A percentile compares a stretch with the other conserved stretches of the same genome.
phyloP scores from a whole-genome alignment of 2,113 vertebrate genomes.

The Phylloscopus trochiloides region DNA sequence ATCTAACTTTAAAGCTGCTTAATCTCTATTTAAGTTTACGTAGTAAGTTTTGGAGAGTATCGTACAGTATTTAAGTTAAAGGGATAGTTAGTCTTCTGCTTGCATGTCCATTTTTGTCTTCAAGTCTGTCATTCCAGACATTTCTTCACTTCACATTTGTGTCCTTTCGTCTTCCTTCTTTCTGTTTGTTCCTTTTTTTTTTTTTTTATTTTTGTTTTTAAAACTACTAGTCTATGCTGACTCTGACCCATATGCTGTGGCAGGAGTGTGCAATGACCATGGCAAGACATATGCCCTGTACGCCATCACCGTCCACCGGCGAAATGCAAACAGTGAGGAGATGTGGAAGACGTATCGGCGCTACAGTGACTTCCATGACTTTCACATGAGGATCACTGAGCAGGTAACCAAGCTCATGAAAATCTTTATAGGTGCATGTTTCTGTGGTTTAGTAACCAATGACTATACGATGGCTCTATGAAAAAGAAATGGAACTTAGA shows the following conservation, averaged over 20 bases:
- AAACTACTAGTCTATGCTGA: slow-evolving; percentile 86
- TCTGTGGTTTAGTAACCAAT: background rate
- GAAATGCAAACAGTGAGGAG: slow-evolving; percentile 83
- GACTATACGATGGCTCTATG: background rate
- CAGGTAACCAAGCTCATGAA: slow-evolving; percentile 76
- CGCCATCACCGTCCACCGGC: slow-evolving; percentile 91
- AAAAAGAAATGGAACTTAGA: background rate
- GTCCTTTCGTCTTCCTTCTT: slow-evolving; percentile 75
- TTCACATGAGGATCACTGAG: slow-evolving; percentile 97
- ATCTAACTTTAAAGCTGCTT: background rate
- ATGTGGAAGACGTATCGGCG: slow-evolving; percentile 96
- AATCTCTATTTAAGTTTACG: background rate
- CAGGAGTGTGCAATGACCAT: slow-evolving; percentile 98
- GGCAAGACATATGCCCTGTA: slow-evolving; percentile 97
- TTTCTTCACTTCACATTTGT: slow-evolving; percentile 73
- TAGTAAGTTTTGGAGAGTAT: background rate
- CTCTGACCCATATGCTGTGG: slow-evolving; percentile 88
- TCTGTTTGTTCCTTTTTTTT: slow-evolving; percentile 62
- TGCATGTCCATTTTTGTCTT: slow-evolving; percentile 62
- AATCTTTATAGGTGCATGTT: accelerated
- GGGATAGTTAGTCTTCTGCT: slow-evolving; percentile 21
- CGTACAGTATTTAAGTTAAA: background rate
- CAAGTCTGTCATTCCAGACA: slow-evolving; percentile 68
- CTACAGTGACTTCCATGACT: slow-evolving; percentile 98
- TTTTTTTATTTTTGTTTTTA: slow-evolving; percentile 53